phyloP scores from a whole-genome alignment of 64 coral and sea anemone species.

The Astreopora myriophthalma region DNA sequence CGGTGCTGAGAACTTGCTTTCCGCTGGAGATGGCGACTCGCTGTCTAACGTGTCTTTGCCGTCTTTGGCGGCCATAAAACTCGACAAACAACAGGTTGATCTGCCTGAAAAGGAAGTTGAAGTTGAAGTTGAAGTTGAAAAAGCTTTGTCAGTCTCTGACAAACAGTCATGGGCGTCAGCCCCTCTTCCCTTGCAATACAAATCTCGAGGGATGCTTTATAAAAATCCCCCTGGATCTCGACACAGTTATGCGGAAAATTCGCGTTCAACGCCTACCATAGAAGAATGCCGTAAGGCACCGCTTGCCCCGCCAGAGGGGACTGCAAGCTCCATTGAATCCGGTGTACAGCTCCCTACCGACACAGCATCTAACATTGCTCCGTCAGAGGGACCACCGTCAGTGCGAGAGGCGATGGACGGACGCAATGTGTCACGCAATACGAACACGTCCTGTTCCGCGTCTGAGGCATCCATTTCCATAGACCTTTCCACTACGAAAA shows the following conservation, averaged over 20 bases:
- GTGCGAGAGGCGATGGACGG: not conserved
- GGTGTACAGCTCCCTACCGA: constrained; percentile 25
- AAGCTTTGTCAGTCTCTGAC: constrained; percentile 64
- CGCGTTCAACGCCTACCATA: not conserved
- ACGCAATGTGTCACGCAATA: constrained; percentile 3
- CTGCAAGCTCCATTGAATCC: constrained; percentile 53
- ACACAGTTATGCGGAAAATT: constrained; percentile 58
- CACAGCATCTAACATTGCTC: constrained; percentile 32
- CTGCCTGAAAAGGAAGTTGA: constrained; percentile 18
- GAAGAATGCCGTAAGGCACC: constrained; percentile 45
- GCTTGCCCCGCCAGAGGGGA: constrained; percentile 75
- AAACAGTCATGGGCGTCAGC: constrained; percentile 86
- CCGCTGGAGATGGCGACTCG: constrained; percentile 56
- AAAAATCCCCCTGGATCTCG: constrained; percentile 70
- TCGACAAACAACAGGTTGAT: constrained; percentile 41
- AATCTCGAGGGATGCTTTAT: not conserved
- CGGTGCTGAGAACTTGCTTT: constrained; percentile 51
- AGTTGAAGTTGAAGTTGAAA: constrained; percentile 9
- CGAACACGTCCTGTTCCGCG: constrained; percentile 70
- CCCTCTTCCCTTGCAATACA: constrained; percentile 71
- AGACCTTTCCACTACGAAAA: not conserved
- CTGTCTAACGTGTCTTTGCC: constrained; percentile 87
- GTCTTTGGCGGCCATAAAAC: constrained; percentile 82
- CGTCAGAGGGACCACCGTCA: not conserved
- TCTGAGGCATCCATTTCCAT: constrained; percentile 74